phyloP scores from a whole-genome alignment of 2,888 invertebrate genomes.

The Pogonocherus hispidulus region DNA sequence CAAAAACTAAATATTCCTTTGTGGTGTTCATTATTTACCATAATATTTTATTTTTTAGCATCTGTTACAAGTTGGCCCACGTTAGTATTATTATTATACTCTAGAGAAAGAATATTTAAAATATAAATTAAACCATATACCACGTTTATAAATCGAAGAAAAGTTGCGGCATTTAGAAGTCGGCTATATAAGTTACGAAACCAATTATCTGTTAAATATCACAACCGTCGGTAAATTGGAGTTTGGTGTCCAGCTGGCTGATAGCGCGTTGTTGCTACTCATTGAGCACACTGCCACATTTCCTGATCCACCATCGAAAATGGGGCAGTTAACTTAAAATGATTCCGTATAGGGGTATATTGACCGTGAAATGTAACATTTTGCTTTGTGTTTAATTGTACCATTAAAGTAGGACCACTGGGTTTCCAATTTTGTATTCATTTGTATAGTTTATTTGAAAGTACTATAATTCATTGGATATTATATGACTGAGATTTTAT shows the following conservation, averaged over 20 bases:
- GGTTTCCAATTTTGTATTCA: no score
- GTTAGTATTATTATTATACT: no score
- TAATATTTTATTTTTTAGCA: no score
- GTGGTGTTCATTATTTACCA: no score
- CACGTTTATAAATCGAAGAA: conserved; percentile 25
- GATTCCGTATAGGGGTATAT: conserved; percentile 8
- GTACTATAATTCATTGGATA: no score
- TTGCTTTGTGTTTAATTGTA: neutral
- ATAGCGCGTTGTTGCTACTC: conserved; percentile 40
- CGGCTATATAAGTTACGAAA: conserved; percentile 56
- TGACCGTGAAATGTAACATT: conserved; percentile 12
- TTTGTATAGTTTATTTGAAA: no score
- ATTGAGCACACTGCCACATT: conserved; percentile 48
- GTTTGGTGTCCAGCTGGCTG: conserved; percentile 54
- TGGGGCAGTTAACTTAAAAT: conserved; percentile 25
- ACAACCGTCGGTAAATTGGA: conserved; percentile 60
- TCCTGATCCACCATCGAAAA: conserved; percentile 39
- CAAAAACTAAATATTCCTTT: no score
- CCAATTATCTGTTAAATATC: conserved; percentile 62
- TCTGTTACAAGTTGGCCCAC: no score
- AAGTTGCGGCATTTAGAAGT: conserved; percentile 43
- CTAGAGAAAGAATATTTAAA: no score
- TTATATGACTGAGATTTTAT: no score
- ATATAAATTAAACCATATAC: no score
- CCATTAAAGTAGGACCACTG: no score